Conservation (phyloP, 2,888 invertebrate species). For the Strigamia crassipes region DNA sequence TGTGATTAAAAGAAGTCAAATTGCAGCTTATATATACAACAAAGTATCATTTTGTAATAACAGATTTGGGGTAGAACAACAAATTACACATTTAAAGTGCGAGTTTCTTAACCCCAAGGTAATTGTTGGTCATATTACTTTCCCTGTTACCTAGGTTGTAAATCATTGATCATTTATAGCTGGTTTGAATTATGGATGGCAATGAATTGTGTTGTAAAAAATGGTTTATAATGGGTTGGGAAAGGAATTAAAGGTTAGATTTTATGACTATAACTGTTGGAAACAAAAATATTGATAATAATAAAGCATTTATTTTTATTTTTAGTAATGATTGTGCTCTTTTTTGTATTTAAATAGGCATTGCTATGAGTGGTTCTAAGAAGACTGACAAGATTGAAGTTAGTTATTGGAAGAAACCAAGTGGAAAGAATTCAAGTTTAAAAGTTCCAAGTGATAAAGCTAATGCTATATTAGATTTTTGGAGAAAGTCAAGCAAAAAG, state of each 20-base stretch:
- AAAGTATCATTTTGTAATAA: neutral
- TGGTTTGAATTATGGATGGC: slow-evolving; percentile 32
- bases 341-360: neutral
- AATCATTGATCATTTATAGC: slow-evolving; percentile 40
- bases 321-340: neutral
- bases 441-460: neutral
- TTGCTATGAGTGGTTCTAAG: neutral
- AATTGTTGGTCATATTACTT: slow-evolving; percentile 30
- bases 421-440: neutral
- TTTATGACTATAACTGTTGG: neutral
- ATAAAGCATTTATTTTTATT: neutral
- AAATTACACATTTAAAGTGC: neutral
- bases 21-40: neutral
- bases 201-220: slow-evolving; percentile 33
- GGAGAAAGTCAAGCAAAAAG: neutral
- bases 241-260: slow-evolving; percentile 16
- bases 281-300: neutral
- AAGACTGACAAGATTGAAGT: neutral
- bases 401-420: neutral
- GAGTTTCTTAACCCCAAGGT: slow-evolving; percentile 12
- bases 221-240: neutral
- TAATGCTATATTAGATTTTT: slow-evolving; percentile 2
- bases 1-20: neutral
- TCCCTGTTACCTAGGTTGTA: neutral
- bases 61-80: neutral